Conservation (phyloP, 2,797 vertebrate genomes). For the Nyctibius grandis region DNA sequence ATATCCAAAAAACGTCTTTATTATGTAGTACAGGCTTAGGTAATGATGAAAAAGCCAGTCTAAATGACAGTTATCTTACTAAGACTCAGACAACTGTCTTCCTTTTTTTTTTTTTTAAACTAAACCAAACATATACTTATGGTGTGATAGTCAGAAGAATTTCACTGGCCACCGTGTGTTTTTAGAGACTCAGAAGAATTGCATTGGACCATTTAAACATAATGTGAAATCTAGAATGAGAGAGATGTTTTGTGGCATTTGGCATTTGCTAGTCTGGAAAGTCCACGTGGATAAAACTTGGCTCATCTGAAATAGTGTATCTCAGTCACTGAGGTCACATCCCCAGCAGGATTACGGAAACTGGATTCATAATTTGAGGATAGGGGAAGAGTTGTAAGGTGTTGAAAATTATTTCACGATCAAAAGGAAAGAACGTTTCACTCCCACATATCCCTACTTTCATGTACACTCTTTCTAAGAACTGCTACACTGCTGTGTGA, state of each 20-base stretch:
- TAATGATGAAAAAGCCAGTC: neutral
- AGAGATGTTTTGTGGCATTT: neutral
- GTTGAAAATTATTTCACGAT: neutral
- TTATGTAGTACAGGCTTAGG: neutral
- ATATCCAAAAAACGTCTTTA: neutral
- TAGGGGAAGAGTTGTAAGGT: neutral
- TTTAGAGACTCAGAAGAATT: neutral
- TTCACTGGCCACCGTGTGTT: fast-evolving
- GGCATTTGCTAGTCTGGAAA: neutral
- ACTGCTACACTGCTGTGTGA: neutral
- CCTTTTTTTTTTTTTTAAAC: neutral
- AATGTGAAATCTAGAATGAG: neutral
- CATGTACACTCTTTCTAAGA: neutral
- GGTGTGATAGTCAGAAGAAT: neutral
- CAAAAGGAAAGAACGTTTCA: neutral
- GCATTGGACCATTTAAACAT: neutral
- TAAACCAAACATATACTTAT: neutral
- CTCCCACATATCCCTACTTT: neutral
- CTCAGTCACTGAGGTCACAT: neutral
- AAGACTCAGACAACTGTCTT: neutral
- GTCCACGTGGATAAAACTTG: neutral
- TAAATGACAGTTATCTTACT: neutral
- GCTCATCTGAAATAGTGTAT: neutral
- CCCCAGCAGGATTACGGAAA: neutral
- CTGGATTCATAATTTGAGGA: neutral